Conservation (phyloP, 1,140 invertebrate species). For the Muscidifurax raptorellus region DNA sequence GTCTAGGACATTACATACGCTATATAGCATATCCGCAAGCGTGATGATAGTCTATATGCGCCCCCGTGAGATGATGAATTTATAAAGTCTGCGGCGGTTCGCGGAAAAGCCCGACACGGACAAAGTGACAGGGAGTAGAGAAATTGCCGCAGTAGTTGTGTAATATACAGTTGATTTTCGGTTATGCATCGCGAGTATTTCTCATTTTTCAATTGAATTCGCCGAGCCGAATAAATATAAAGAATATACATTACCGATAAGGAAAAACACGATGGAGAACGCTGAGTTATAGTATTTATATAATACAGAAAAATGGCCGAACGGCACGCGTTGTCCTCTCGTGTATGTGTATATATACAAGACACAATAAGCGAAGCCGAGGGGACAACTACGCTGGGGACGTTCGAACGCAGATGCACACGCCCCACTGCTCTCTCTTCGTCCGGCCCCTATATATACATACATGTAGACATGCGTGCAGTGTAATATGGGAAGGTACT, state of each 20-base stretch:
- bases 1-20: background rate
- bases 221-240: background rate
- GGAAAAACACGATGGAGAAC: no score
- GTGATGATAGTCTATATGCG: constrained; percentile 23
- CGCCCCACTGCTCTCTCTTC: constrained; percentile 41
- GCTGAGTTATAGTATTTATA: no score
- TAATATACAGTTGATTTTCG: background rate
- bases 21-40: background rate
- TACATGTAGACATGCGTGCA: constrained; percentile 34
- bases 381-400: constrained; percentile 29
- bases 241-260: no score
- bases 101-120: constrained; percentile 47
- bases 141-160: background rate
- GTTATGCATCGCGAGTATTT: background rate
- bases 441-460: background rate
- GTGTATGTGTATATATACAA: background rate
- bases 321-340: constrained; percentile 35
- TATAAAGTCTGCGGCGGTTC: constrained; percentile 61
- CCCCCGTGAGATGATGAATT: constrained; percentile 56
- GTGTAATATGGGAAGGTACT: constrained; percentile 65
- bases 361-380: constrained; percentile 3
- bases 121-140: background rate
- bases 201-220: background rate
- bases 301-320: constrained; percentile 52
- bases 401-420: constrained; percentile 62